Base-by-base conservation (phyloP, 2,888 invertebrate species). In the Troilus luridus region DNA sequence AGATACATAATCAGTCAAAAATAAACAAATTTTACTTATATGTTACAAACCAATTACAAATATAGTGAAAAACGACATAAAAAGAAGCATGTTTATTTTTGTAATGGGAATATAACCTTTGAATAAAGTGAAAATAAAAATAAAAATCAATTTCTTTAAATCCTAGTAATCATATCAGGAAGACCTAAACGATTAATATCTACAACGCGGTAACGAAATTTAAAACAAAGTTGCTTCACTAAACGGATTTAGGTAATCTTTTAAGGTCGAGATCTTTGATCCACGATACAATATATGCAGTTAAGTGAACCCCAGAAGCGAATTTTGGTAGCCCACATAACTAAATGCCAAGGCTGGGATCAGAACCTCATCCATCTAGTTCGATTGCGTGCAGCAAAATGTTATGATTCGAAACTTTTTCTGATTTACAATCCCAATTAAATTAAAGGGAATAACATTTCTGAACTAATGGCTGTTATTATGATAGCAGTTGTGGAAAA, bases 341-440 rank as follows among this genome's bases (percentile, higher is more conserved):
- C 72, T 17, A 77, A 77, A 77, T 77, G 72, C 72, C 72, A 77
- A 77, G 72, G 72, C 72, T 77, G 72, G 72, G 72, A 41, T 77
- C 72, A 41, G 72, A 27, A 41, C 72, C 27, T 19, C 72, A 41
- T 77, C 41, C 27, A 77, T 24, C 24, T 3, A 27, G 24, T 67
- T 67, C 24, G 67, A 5, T 77, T 41, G 72, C 72, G 72, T 77
- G 72, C 72, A 1, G 72, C 72, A 14, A 77, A 24, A 41, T 77
- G 41, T 77, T 77, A 3, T 17, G 72, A 77, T 72, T 14, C 27
- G 72, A 19, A 77, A 19, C 41, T 24, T 67, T 67, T 67, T 67
- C 67, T 27, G 41, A 77, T 77, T 77, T 77, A 77, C 67, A 67
- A 77, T 17, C 17, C 41, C 72, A 77, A 77, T 77, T 41, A 77